Evolutionary conservation across 1,140 invertebrate genomes (phyloP), one percentile per base, ranked within the genome.

Genomic region (Nomia melanderi): DNA sequence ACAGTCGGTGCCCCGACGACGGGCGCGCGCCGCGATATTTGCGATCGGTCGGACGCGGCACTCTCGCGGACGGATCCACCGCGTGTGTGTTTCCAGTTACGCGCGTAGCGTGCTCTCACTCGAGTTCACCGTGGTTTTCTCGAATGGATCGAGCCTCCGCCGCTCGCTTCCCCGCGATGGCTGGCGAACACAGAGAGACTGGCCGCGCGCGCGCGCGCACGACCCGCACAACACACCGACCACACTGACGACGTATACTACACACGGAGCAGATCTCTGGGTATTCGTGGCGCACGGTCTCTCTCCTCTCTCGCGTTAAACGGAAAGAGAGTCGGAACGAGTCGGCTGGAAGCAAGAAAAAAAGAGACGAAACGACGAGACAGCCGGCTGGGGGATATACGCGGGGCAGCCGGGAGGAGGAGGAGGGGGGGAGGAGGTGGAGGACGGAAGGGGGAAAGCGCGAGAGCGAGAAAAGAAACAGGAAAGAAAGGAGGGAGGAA

Each of bases 91-190:
- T 36, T 6, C 54, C 12, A 29, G 53, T 59, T 41, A 41, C 31
- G 59, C 64, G 39, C 44, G 36, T 14, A 69, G 56, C 59, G 31
- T 23, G 41, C 33, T 41, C 47, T 82, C 59, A 79, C 73, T 75
- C n/a, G 77, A 59, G 66, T 79, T 62, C 66, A 57, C 59, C n/a
- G n/a, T 71, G 80, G 53, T 79, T 83, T 78, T 82, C 80, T 75
- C 80, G 75, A 83, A 82, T 79, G 80, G 76, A n/a, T n/a, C 76
- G 67, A 84, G 69, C 82, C 78, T 81, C 59, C 81, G 70, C 64
- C 41, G 4, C 41, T 14, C 41, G 67, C 74, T 75, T 67, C 77
- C 71, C 72, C 77, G 47, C 77, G 71, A 79, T 79, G 62, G 62
- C 64, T 62, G 71, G 77, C 64, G 33, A 75, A 79, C 63, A 33